Conservation (phyloP, 92 coral and sea anemone species). For the Actinernus sp. region DNA sequence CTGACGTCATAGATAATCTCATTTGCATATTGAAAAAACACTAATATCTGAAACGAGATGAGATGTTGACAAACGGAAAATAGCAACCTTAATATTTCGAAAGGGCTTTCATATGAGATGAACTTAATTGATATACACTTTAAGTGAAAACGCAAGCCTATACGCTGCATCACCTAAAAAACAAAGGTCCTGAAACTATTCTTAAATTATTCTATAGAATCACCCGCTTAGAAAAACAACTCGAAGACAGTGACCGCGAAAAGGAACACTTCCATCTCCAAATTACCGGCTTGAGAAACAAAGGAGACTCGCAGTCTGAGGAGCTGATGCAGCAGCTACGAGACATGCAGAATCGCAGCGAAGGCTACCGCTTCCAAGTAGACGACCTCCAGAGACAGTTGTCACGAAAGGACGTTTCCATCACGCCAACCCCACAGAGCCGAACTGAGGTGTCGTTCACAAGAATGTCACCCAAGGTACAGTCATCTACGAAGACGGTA, state of each 20-base stretch:
- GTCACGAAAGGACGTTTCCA: constrained; percentile 14
- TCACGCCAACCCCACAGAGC: background rate
- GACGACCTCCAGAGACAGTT: constrained; percentile 42
- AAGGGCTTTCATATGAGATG: too few species aligned
- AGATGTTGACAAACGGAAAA: too few species aligned
- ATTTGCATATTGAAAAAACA: too few species aligned
- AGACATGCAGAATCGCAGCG: constrained; percentile 79
- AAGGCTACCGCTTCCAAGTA: constrained; percentile 59
- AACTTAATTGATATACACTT: too few species aligned
- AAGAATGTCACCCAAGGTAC: background rate
- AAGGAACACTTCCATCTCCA: constrained; percentile 74
- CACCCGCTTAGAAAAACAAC: constrained; percentile 68
- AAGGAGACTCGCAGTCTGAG: constrained; percentile 53
- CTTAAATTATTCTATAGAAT: too few species aligned
- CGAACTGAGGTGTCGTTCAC: constrained; percentile 1
- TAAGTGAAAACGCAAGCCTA: too few species aligned
- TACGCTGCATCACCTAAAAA: too few species aligned
- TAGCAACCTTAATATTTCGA: too few species aligned
- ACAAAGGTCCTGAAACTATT: too few species aligned
- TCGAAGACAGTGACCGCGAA: constrained; percentile 79
- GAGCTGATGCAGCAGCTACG: constrained; percentile 72
- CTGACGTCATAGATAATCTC: too few species aligned
- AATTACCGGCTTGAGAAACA: constrained; percentile 52
- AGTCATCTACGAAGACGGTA: too few species aligned
- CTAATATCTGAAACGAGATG: too few species aligned